Conservation (phyloP, 2,113 vertebrate genomes). For the Zosterops hypoxanthus region DNA sequence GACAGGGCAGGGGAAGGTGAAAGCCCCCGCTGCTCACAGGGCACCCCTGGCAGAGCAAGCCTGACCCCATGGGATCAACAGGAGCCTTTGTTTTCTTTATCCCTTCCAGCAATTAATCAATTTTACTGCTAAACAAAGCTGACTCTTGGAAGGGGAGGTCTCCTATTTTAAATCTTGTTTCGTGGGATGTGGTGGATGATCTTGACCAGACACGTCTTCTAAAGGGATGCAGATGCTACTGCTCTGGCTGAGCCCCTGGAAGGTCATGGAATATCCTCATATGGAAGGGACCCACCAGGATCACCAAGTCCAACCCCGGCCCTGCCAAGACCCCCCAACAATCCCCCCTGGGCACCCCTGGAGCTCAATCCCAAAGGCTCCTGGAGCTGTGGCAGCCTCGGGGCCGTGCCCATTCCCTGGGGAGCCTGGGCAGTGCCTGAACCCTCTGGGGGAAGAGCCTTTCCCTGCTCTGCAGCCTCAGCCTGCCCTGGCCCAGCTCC, state of each 20-base stretch:
- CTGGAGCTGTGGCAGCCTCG: neutral
- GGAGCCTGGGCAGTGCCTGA: neutral
- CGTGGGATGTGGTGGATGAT: neutral
- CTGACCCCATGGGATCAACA: neutral
- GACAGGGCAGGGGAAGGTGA: neutral
- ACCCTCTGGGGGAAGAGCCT: neutral
- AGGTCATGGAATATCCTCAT: neutral
- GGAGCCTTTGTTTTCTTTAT: slow-evolving; percentile 13
- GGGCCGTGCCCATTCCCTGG: neutral
- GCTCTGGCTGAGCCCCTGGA: slow-evolving; percentile 6
- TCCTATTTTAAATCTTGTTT: slow-evolving; percentile 19
- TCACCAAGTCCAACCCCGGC: accelerated
- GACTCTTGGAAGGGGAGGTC: neutral
- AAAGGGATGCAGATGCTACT: slow-evolving; percentile 28
- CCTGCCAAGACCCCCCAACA: neutral
- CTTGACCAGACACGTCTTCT: neutral
- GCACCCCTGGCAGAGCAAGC: neutral
- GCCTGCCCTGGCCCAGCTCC: neutral
- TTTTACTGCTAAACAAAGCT: slow-evolving; percentile 40
- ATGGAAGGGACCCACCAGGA: neutral
- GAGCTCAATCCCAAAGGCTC: neutral
- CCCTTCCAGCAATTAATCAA: slow-evolving; percentile 25
- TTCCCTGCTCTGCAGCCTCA: neutral
- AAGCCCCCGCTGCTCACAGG: accelerated
- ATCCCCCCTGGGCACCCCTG: neutral